phyloP scores from a whole-genome alignment of 2,113 vertebrate genomes.

The Corythornis vintsioides region DNA sequence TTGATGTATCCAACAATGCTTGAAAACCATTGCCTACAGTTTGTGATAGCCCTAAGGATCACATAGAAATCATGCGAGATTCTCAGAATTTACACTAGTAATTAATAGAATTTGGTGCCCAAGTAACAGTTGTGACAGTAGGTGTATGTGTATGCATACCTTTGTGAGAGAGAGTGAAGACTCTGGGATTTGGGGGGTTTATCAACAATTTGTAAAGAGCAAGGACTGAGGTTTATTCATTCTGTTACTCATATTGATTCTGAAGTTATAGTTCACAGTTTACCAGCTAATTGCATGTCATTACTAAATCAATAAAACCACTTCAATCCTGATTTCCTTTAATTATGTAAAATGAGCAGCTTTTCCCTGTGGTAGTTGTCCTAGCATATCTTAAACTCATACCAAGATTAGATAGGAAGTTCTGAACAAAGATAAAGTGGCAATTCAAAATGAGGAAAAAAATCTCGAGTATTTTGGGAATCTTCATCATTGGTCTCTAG shows the following conservation, averaged over 20 bases:
- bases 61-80: background rate
- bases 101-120: background rate
- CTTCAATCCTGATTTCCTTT: background rate
- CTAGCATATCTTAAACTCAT: background rate
- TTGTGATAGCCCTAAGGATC: background rate
- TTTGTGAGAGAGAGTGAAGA: background rate
- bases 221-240: background rate
- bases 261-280: background rate
- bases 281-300: slow-evolving; percentile 19
- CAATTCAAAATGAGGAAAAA: background rate
- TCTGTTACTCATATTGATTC: slow-evolving; percentile 18
- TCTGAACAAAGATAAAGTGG: background rate
- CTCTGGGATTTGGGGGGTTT: background rate
- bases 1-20: background rate
- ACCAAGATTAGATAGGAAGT: background rate
- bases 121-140: background rate
- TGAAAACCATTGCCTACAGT: background rate
- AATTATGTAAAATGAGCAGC: background rate
- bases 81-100: background rate
- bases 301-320: slow-evolving; percentile 54
- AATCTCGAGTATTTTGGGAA: background rate
- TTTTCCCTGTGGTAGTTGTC: background rate
- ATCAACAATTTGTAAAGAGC: background rate
- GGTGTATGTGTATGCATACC: background rate
- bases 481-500: background rate